Conservation (phyloP, 1,140 invertebrate species). For the Zeugodacus cucurbitae region DNA sequence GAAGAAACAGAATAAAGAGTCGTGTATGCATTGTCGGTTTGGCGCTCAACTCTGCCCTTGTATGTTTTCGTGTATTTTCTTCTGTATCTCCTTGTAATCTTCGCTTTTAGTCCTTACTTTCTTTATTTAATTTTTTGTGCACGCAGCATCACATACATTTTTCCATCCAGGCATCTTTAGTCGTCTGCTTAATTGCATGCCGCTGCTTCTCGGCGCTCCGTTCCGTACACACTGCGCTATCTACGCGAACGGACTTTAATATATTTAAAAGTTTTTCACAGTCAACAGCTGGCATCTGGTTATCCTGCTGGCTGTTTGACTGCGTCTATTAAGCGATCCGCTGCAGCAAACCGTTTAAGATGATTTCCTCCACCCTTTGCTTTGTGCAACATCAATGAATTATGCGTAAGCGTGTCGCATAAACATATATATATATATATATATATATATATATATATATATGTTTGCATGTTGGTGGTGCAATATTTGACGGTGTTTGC, state of each 20-base stretch:
- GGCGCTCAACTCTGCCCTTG: not conserved
- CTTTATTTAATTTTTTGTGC: not conserved
- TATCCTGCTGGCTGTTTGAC: not conserved
- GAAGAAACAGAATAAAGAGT: not conserved
- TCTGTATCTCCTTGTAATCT: not conserved
- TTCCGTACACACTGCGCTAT: not conserved
- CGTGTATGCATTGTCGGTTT: not conserved
- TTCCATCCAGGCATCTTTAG: not conserved
- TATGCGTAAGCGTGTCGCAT: not conserved
- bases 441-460: not conserved
- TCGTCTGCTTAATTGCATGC: not conserved
- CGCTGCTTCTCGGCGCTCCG: not conserved
- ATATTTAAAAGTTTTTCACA: conserved; percentile 33
- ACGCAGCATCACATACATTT: not conserved
- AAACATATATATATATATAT: not conserved
- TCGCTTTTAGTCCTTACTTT: not conserved
- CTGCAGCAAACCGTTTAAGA: not conserved
- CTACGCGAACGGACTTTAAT: not conserved
- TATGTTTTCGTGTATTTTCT: not conserved
- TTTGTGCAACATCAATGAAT: not conserved
- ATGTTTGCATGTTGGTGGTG: not conserved
- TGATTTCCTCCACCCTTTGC: not conserved
- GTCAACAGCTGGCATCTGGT: conserved; percentile 20
- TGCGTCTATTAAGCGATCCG: not conserved
- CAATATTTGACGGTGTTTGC: not conserved